Conservation (phyloP, 2,113 vertebrate genomes). For the Crotalus horridus region DNA sequence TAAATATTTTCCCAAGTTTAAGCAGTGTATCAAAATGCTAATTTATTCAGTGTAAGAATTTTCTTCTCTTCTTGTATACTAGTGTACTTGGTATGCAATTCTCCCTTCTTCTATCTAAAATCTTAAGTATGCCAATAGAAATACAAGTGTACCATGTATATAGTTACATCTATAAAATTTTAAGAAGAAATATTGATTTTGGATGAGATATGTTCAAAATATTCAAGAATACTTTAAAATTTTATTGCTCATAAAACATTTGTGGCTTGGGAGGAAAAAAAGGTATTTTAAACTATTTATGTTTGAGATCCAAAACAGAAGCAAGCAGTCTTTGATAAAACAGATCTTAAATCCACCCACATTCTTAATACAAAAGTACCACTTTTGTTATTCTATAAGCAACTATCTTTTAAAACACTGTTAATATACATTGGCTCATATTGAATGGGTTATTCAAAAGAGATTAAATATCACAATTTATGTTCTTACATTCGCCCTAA, state of each 20-base stretch:
- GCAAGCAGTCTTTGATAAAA: neutral
- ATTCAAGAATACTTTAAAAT: constrained; percentile 36
- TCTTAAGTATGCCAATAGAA: constrained; percentile 31
- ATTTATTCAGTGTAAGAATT: constrained; percentile 2
- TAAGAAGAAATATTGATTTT: constrained; percentile 45
- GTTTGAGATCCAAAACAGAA: constrained; percentile 38
- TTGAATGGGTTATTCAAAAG: constrained; percentile 54
- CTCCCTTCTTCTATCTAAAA: neutral
- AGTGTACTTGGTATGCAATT: neutral
- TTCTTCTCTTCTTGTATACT: neutral
- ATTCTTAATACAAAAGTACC: neutral
- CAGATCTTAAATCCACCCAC: neutral
- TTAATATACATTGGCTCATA: constrained; percentile 29
- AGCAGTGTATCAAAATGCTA: neutral
- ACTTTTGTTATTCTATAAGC: constrained; percentile 7
- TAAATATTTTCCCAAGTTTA: neutral
- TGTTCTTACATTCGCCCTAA: constrained; percentile 40
- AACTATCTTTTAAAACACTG: constrained; percentile 38
- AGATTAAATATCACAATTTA: constrained; percentile 39
- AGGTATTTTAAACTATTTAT: neutral
- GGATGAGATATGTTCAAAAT: constrained; percentile 31
- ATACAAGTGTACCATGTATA: constrained; percentile 23
- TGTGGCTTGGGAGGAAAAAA: constrained; percentile 11
- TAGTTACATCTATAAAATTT: neutral
- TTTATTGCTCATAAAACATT: constrained; percentile 28